These are phyloP conservation scores for Colletes latitarsis DNA, from an alignment of 1,140 invertebrate genomes.

Conservation along the genomic window DNA sequence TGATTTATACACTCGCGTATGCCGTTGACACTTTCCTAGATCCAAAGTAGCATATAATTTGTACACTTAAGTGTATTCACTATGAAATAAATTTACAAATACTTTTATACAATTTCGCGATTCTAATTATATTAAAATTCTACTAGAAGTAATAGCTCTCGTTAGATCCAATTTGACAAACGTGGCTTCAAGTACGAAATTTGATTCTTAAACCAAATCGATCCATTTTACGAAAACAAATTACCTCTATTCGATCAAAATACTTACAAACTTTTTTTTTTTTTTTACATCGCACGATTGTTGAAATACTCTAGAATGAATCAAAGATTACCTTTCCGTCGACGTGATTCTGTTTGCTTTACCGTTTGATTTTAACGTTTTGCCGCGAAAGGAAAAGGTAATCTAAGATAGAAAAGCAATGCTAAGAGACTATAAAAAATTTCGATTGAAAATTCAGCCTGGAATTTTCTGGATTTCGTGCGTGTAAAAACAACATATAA, in stretches of 20 bases:
- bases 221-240: conserved; percentile 27
- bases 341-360: neutral
- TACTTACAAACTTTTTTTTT: conserved; percentile 19
- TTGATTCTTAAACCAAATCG: conserved; percentile 6
- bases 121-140: conserved; percentile 56
- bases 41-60: conserved; percentile 57
- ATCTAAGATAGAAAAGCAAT: conserved; percentile 19
- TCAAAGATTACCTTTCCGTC: conserved; percentile 1
- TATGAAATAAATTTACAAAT: conserved; percentile 65
- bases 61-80: conserved; percentile 60
- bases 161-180: conserved; percentile 28
- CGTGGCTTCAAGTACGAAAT: conserved; percentile 2
- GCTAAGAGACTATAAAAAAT: conserved; percentile 28
- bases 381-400: conserved; percentile 3
- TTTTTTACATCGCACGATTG: conserved; percentile 5
- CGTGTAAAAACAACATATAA: conserved; percentile 39
- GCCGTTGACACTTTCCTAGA: conserved; percentile 21
- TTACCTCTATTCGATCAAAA: conserved; percentile 17
- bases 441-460: neutral
- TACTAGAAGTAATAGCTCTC: conserved; percentile 37
- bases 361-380: neutral
- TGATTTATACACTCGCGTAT: neutral
- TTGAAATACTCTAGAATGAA: conserved; percentile 3
- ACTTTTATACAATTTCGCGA: conserved; percentile 60
- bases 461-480: conserved; percentile 31